A percentile compares a stretch with the other conserved stretches of the same genome.
These are phyloP conservation scores for Acrocephalus kingi DNA, from an alignment of 2,113 vertebrate species.

Conservation along the genomic window DNA sequence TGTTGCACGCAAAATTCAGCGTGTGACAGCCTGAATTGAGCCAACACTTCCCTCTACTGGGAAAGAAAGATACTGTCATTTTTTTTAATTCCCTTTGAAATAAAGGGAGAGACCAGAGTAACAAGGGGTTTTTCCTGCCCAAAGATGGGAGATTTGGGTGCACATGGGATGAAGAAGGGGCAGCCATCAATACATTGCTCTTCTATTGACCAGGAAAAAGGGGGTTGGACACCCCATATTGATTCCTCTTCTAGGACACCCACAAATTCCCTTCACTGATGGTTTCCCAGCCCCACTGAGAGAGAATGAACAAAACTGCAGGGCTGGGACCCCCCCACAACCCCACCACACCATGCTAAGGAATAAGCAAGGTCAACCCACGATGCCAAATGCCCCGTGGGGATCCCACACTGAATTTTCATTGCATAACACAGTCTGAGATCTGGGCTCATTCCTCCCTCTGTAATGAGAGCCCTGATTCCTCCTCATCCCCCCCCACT, in stretches of 20 bases:
- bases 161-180: neutral
- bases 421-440: neutral
- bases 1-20: accelerated
- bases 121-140: neutral
- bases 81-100: neutral
- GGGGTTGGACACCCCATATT: neutral
- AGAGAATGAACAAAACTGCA: neutral
- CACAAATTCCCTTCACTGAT: neutral
- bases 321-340: neutral
- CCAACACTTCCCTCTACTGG: conserved; percentile 62
- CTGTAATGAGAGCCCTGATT: neutral
- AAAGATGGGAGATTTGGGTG: neutral
- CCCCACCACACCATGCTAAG: too few relatives aligned
- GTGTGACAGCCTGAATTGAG: neutral
- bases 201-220: neutral
- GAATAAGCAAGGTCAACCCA: neutral
- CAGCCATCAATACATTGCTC: accelerated
- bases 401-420: neutral
- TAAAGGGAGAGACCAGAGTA: neutral
- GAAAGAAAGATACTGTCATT: neutral
- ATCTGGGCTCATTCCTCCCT: neutral
- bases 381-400: accelerated
- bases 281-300: neutral
- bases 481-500: neutral
- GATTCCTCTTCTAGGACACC: accelerated